phyloP scores from a whole-genome alignment of 2,888 invertebrate genomes.

The Hirtodrosophila histrioides region DNA sequence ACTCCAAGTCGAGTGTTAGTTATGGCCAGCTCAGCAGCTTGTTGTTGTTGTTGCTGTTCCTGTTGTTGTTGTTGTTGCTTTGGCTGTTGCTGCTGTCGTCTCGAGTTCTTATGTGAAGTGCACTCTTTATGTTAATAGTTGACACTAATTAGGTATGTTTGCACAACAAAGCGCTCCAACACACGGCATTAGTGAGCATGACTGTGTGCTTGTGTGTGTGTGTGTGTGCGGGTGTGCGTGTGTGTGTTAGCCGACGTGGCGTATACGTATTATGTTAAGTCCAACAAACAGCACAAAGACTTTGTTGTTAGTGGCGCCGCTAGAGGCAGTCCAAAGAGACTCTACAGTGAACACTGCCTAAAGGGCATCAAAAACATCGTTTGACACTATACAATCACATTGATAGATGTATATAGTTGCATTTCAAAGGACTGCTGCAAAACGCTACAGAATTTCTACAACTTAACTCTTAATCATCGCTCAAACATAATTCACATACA shows the following conservation, averaged over 20 bases:
- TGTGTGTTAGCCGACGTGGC: slow-evolving; percentile 30
- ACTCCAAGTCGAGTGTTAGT: slow-evolving; percentile 70
- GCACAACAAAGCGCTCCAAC: slow-evolving; percentile 70
- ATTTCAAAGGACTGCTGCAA: no score
- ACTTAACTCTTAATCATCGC: no score
- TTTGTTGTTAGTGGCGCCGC: slow-evolving; percentile 68
- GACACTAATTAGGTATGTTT: slow-evolving; percentile 78
- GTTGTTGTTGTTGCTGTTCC: slow-evolving; percentile 31
- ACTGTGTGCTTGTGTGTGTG: slow-evolving; percentile 12
- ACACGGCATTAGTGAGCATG: slow-evolving; percentile 7
- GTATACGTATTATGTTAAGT: slow-evolving; percentile 56
- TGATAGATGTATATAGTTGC: no score
- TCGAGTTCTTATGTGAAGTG: slow-evolving; percentile 78
- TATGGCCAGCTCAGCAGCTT: slow-evolving; percentile 64
- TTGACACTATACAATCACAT: no score
- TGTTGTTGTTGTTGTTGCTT: slow-evolving; percentile 22
- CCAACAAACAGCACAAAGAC: slow-evolving; percentile 61
- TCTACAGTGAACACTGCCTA: slow-evolving; percentile 23
- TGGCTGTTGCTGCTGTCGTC: slow-evolving; percentile 59
- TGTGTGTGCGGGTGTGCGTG: slow-evolving; percentile 22
- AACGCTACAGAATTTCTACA: no score
- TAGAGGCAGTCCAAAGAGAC: slow-evolving; percentile 14
- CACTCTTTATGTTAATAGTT: slow-evolving; percentile 80
- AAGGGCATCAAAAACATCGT: not conserved
- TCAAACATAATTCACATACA: no score